Evolutionary conservation across 2,113 vertebrate genomes (phyloP), one percentile per base, ranked within the genome.

Genomic region (Tetrax tetrax): DNA sequence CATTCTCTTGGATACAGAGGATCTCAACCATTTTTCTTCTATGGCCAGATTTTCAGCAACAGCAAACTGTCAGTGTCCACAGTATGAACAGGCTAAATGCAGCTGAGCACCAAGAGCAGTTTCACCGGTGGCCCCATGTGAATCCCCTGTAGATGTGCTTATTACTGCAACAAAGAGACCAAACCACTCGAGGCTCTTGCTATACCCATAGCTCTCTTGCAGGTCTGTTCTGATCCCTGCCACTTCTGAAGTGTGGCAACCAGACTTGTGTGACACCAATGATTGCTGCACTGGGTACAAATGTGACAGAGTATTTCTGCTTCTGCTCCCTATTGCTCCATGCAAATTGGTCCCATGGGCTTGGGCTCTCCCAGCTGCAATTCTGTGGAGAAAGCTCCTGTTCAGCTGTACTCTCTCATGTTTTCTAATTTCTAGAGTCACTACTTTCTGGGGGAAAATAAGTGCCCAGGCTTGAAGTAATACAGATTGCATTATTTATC

Each of bases 311-410:
- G 56, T 37, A 16, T 59, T 81, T 68, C 23, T 38, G 38, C 38
- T 38, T 38, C 38, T 38, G 38, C 38, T 38, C 38, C 38, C 38
- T 38, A 38, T 38, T 38, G 38, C 38, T 38, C 38, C 38, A 38
- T 38, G 38, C 2, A 0, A 43, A 43, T 43, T 43, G n/a, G 9
- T 41, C 0, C 0, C 27, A 1, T 59, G 50, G 33, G 38, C 38
- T 38, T 38, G 38, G 38, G 38, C 38, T 38, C 38, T 38, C 38
- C 11, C 11, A 54, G 18, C 16, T 70, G 59, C 35, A 35, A 45
- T 65, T 60, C 37, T 82, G 37, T 57, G 38, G 18, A 75, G 60
- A 51, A 68, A 78, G 24, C 50, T 89, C 19, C 38, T 48, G 8
- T 74, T 92, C 38, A 68, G 27, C 35, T 66, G 2, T 47, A 3